Evolutionary conservation across 2,113 vertebrate genomes (phyloP).

Genomic region (Xenus cinereus): DNA sequence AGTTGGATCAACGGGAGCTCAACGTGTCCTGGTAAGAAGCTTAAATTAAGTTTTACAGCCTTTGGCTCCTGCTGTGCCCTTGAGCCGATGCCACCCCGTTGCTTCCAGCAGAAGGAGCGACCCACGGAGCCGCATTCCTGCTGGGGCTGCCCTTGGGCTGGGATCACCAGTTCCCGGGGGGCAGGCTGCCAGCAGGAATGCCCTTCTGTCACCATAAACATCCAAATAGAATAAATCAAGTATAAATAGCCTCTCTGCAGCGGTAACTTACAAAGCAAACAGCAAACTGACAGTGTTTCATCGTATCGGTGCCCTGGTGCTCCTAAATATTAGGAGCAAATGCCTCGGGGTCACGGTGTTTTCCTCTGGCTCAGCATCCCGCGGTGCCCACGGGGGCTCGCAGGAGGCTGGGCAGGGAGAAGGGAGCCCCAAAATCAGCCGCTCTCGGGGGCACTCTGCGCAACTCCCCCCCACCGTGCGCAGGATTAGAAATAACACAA

Average conservation of each 20-base stretch:
- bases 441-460: fast-evolving
- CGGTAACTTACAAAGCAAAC: not conserved
- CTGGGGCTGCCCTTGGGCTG: not conserved
- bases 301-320: fast-evolving
- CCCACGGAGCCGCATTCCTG: not conserved
- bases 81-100: fast-evolving
- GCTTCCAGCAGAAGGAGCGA: not conserved
- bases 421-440: not conserved
- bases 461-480: too few relatives aligned
- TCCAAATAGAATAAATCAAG: not conserved
- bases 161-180: fast-evolving
- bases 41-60: not conserved
- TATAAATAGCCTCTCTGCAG: not conserved
- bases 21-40: not conserved
- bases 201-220: not conserved
- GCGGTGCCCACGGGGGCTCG: fast-evolving
- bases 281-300: not conserved
- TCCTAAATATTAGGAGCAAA: constrained; percentile 56
- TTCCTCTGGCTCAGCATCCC: not conserved
- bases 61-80: not conserved
- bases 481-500: not conserved
- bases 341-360: not conserved
- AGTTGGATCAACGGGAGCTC: not conserved
- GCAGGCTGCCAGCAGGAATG: not conserved
- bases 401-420: not conserved